Conservation (phyloP, 1,140 invertebrate species). For the Pachyrhynchus sulphureomaculatus region DNA sequence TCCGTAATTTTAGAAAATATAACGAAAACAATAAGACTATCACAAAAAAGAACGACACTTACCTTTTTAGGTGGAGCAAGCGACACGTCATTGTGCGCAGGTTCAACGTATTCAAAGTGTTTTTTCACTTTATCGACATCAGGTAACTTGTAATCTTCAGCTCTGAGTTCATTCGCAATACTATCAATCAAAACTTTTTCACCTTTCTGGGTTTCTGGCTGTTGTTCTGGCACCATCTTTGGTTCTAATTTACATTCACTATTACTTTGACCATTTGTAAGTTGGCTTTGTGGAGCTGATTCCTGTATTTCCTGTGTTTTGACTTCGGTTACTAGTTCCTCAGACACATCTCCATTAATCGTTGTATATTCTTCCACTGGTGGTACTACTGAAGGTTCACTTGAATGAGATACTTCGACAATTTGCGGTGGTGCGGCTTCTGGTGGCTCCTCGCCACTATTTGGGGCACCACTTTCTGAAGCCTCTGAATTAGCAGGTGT, state of each 20-base stretch:
- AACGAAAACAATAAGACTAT: no score
- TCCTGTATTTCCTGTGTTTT: not conserved
- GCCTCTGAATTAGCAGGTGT: not conserved
- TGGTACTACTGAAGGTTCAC: not conserved
- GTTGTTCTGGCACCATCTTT: not conserved
- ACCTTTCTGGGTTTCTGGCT: not conserved
- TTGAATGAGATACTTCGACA: conserved; percentile 7
- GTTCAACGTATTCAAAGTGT: conserved; percentile 14
- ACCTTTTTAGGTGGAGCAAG: conserved; percentile 17
- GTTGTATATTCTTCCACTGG: not conserved
- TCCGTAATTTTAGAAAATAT: no score
- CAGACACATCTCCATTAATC: not conserved
- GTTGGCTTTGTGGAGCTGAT: not conserved
- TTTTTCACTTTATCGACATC: conserved; percentile 22
- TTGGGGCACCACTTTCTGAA: not conserved
- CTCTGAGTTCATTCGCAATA: conserved; percentile 15
- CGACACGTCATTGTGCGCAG: not conserved
- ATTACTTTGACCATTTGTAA: conserved; percentile 2
- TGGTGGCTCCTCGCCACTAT: not conserved
- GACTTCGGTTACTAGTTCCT: not conserved
- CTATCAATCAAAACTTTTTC: conserved; percentile 10
- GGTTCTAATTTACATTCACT: conserved; percentile 1
- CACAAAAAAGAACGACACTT: conserved; percentile 12
- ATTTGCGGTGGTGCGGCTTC: not conserved
- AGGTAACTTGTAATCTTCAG: conserved; percentile 24